Conservation (phyloP, 92 coral and sea anemone species). For the Phymanthus crucifer region DNA sequence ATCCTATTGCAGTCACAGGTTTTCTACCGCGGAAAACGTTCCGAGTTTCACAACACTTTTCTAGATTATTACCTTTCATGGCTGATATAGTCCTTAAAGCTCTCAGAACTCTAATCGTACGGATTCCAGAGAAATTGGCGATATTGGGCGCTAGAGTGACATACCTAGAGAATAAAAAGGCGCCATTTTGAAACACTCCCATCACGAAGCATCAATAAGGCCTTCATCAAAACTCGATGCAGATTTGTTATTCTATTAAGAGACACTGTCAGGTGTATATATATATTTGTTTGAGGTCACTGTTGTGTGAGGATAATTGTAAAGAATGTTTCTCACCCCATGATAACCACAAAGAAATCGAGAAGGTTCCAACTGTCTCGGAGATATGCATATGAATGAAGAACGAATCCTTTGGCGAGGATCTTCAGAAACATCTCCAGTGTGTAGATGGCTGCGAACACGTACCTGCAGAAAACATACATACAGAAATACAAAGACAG, state of each 20-base stretch:
- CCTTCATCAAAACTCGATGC: background rate
- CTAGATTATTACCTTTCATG: slow-evolving; percentile 60
- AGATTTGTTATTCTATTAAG: background rate
- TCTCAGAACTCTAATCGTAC: slow-evolving; percentile 88
- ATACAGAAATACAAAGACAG: background rate
- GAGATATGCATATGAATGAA: slow-evolving; percentile 83
- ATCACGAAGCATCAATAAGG: too few species aligned
- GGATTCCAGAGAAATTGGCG: slow-evolving; percentile 78
- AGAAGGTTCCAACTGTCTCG: slow-evolving; percentile 88
- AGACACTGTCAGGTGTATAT: too few species aligned
- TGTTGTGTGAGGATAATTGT: background rate
- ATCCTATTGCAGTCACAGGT: too few species aligned
- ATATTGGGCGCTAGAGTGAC: slow-evolving; percentile 74
- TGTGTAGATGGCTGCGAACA: slow-evolving; percentile 87
- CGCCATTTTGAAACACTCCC: background rate
- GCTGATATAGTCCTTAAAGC: slow-evolving; percentile 87
- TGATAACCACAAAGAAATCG: slow-evolving; percentile 88
- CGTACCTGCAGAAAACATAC: slow-evolving; percentile 51
- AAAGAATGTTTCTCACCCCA: slow-evolving; percentile 63
- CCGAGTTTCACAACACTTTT: too few species aligned
- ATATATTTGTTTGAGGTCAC: too few species aligned
- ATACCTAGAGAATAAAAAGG: slow-evolving; percentile 42
- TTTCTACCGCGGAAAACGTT: too few species aligned
- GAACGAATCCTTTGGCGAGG: slow-evolving; percentile 79
- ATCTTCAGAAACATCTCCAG: slow-evolving; percentile 86